A percentile compares a stretch with the other conserved stretches of the same genome.
Evolutionary conservation across 2,888 invertebrate species (phyloP).

Genomic region (Nomada fucata): DNA sequence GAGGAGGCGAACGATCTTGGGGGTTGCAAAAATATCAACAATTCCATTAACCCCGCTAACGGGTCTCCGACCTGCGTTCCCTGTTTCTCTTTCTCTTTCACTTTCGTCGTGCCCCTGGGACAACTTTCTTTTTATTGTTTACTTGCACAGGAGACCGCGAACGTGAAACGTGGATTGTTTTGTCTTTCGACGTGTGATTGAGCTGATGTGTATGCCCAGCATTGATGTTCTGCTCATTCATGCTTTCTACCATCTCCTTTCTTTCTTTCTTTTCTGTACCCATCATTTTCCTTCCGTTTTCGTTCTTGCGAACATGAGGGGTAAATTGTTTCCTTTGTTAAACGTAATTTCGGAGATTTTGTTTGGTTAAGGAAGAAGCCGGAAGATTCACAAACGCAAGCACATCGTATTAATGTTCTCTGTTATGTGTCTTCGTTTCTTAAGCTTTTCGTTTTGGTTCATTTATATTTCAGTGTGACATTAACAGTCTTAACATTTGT

Average conservation of each 20-base stretch:
- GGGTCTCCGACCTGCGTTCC: slow-evolving; percentile 39
- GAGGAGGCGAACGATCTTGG: not conserved
- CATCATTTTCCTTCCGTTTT: not conserved
- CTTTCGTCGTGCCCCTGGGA: slow-evolving; percentile 26
- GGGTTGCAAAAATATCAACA: not conserved
- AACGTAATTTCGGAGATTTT: not conserved
- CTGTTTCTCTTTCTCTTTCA: slow-evolving; percentile 33
- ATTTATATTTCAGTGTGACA: slow-evolving; percentile 9
- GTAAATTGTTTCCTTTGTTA: no score
- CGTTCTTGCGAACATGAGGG: no score
- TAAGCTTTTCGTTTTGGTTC: not conserved
- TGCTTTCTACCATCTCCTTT: slow-evolving; percentile 16
- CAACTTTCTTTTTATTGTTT: slow-evolving; percentile 28
- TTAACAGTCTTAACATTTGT: slow-evolving; percentile 56
- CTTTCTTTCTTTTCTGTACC: not conserved
- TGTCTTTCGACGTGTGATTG: slow-evolving; percentile 57
- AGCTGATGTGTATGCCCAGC: slow-evolving; percentile 55
- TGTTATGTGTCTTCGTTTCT: not conserved
- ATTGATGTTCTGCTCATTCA: slow-evolving; percentile 55
- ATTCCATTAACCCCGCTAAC: slow-evolving; percentile 29
- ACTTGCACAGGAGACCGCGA: slow-evolving; percentile 45
- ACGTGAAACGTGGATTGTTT: slow-evolving; percentile 50
- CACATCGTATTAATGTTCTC: slow-evolving; percentile 6
- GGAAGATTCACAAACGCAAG: not conserved
- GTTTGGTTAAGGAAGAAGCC: not conserved